These are phyloP conservation scores for Ctenopoma kingsleyae DNA, from an alignment of 2,797 vertebrate genomes.

Conservation along the genomic window DNA sequence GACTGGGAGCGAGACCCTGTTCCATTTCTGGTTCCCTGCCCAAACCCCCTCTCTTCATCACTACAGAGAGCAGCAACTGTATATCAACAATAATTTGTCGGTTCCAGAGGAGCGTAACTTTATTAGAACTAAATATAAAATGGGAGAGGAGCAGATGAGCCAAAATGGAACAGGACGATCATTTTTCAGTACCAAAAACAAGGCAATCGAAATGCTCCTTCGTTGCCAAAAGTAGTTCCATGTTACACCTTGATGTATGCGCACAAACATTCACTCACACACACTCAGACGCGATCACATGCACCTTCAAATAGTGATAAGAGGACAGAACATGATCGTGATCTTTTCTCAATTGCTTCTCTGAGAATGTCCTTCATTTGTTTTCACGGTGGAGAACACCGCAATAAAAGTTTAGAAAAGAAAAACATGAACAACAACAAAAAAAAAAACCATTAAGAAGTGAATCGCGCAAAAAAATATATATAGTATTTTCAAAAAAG, in stretches of 20 bases:
- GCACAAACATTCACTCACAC: conserved; percentile 73
- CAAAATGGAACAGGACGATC: conserved; percentile 71
- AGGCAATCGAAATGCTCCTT: conserved; percentile 78
- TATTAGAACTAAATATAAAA: conserved; percentile 57
- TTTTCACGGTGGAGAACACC: conserved; percentile 69
- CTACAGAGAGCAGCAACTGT: conserved; percentile 73
- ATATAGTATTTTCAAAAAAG: conserved; percentile 79
- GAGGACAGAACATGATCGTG: conserved; percentile 76
- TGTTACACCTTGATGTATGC: conserved; percentile 79
- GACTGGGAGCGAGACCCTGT: conserved; percentile 76
- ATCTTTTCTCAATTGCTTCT: conserved; percentile 79
- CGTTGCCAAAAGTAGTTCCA: conserved; percentile 79
- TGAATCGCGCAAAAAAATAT: conserved; percentile 76
- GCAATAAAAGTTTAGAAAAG: conserved; percentile 58
- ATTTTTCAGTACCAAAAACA: conserved; percentile 79
- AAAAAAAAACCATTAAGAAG: conserved; percentile 69
- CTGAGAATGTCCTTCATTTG: conserved; percentile 86
- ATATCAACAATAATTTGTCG: conserved; percentile 62
- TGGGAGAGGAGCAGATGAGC: conserved; percentile 59
- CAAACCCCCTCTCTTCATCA: conserved; percentile 65
- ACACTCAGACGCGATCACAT: conserved; percentile 73
- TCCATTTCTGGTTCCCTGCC: conserved; percentile 73
- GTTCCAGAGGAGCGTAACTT: conserved; percentile 63
- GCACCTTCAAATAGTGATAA: conserved; percentile 75
- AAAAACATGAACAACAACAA: conserved; percentile 49